phyloP scores from a whole-genome alignment of 37 sponge, comb jelly and placozoan species.

The Chondrilla cf. caribensis region DNA sequence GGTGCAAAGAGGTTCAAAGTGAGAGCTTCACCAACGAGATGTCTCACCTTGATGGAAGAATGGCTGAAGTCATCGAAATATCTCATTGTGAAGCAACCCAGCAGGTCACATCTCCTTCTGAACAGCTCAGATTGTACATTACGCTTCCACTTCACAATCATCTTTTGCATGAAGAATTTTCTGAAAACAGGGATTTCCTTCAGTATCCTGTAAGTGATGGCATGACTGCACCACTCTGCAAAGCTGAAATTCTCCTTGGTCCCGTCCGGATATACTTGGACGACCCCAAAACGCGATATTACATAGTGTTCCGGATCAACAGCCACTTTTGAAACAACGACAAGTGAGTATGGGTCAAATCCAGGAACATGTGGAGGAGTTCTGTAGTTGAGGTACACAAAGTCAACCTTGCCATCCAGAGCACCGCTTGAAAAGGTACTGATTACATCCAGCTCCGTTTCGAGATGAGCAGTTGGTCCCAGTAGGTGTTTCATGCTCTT shows the following conservation, averaged over 20 bases:
- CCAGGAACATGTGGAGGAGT: background rate
- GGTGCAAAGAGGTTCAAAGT: slow-evolving; percentile 32
- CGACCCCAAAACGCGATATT: slow-evolving; percentile 80
- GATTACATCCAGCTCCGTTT: slow-evolving; percentile 54
- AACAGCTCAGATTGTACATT: slow-evolving; percentile 40
- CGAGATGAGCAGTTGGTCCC: background rate
- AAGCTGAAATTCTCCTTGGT: slow-evolving; percentile 53
- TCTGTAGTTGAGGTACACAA: slow-evolving; percentile 60
- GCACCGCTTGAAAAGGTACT: slow-evolving; percentile 61
- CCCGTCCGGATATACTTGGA: slow-evolving; percentile 61
- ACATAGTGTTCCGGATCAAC: slow-evolving; percentile 68
- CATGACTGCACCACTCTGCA: slow-evolving; percentile 77
- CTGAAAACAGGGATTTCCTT: slow-evolving; percentile 58
- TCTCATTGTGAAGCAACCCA: slow-evolving; percentile 18
- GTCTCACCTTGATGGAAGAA: slow-evolving; percentile 37
- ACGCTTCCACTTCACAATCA: slow-evolving; percentile 50
- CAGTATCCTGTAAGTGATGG: slow-evolving; percentile 47
- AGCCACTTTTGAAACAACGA: slow-evolving; percentile 41
- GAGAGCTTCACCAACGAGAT: slow-evolving; percentile 49
- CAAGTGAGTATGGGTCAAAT: slow-evolving; percentile 70
- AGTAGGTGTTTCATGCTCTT: background rate
- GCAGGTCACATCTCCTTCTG: background rate
- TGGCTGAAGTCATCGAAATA: slow-evolving; percentile 36
- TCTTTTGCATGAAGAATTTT: slow-evolving; percentile 41
- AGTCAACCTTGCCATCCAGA: slow-evolving; percentile 38